Conservation (phyloP, 2,113 vertebrate genomes). For the Pituophis catenifer region DNA sequence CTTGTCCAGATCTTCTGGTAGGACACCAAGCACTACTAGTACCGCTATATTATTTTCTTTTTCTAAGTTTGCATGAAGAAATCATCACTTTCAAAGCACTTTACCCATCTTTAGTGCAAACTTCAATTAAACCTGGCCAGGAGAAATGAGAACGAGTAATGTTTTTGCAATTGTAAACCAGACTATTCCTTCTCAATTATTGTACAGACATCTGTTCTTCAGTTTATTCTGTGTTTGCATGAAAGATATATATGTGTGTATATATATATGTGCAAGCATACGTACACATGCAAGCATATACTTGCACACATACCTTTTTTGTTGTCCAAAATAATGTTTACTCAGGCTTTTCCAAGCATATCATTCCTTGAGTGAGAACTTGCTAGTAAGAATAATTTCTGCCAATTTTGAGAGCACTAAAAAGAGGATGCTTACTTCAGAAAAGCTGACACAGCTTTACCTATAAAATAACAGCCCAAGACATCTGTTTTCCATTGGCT, state of each 20-base stretch:
- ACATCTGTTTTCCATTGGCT: conserved; percentile 66
- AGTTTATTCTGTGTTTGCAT: not conserved
- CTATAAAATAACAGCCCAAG: conserved; percentile 27
- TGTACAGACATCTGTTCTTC: not conserved
- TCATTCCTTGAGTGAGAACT: conserved; percentile 10
- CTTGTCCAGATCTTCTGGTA: not conserved
- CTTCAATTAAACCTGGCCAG: not conserved
- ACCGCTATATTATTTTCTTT: not conserved
- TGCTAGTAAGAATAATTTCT: conserved; percentile 38
- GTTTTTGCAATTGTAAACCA: not conserved
- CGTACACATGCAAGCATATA: no score
- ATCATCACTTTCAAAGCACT: not conserved
- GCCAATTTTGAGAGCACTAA: conserved; percentile 36
- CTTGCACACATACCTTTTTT: not conserved
- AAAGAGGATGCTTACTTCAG: conserved; percentile 38
- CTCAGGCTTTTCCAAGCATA: conserved; percentile 13
- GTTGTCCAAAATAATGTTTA: not conserved
- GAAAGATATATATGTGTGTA: no score
- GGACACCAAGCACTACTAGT: not conserved
- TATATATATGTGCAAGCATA: not conserved
- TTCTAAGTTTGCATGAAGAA: not conserved
- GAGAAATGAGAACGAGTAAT: not conserved
- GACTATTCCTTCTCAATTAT: not conserved
- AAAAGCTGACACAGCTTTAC: conserved; percentile 49
- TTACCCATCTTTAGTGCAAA: not conserved